Evolutionary conservation across 2,888 invertebrate species (phyloP).

Genomic region (Tetragonisca angustula): DNA sequence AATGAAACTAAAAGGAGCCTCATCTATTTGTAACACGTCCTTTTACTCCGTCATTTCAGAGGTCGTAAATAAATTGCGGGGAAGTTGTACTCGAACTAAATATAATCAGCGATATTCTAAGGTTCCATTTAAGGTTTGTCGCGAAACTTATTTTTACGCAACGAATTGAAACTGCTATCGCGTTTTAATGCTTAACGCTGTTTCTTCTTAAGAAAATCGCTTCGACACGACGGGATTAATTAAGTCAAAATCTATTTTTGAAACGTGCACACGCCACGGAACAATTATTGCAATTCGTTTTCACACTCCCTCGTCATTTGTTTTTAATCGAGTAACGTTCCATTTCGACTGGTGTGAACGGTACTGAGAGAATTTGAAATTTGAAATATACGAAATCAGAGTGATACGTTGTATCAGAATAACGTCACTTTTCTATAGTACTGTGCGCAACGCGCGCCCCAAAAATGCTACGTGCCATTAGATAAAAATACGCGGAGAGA

Average conservation of each 20-base stretch:
- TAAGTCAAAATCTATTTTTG: neutral
- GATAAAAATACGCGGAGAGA: too few relatives aligned
- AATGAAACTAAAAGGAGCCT: too few relatives aligned
- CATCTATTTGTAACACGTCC: too few relatives aligned
- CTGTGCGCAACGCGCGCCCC: too few relatives aligned
- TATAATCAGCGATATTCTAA: neutral
- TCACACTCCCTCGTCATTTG: neutral
- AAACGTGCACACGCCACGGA: neutral
- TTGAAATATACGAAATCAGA: neutral
- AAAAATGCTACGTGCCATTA: too few relatives aligned
- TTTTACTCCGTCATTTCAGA: neutral
- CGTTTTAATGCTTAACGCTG: neutral
- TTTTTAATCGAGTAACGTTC: constrained; percentile 1
- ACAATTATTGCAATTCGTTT: neutral
- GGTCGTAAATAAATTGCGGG: neutral
- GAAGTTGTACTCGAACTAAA: neutral
- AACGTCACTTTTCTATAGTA: too few relatives aligned
- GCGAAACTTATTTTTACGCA: neutral
- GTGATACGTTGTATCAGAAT: too few relatives aligned
- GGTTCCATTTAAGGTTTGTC: neutral
- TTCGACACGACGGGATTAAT: too few relatives aligned
- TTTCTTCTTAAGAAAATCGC: neutral
- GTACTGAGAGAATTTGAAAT: too few relatives aligned
- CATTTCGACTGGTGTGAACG: neutral
- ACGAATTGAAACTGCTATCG: neutral